Percentiles rank a stretch among this genome's conserved stretches.
Conservation (phyloP, 1,140 invertebrate species). For the Lordiphosa stackelbergi region DNA sequence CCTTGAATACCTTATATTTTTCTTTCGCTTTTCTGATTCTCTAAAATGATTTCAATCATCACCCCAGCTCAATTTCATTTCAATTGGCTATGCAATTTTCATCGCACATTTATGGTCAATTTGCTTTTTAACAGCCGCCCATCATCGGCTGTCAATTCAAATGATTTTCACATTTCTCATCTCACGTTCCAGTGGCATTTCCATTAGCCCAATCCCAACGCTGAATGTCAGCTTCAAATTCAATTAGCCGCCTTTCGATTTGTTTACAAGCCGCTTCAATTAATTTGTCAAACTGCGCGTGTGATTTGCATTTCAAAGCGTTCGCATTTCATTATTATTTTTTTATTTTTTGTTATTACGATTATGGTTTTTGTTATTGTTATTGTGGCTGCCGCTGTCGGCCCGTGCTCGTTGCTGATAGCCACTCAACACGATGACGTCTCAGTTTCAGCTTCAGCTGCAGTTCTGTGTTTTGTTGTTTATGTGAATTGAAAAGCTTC, state of each 20-base stretch:
- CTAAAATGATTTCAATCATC: too few species aligned
- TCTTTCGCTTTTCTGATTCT: too few species aligned
- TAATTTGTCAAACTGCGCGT: slow-evolving; percentile 44
- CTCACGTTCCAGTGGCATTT: neutral
- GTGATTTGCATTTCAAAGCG: slow-evolving; percentile 38
- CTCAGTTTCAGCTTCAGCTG: slow-evolving; percentile 6
- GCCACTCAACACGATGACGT: slow-evolving; percentile 3
- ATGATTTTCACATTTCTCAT: slow-evolving; percentile 1
- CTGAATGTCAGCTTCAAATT: slow-evolving; percentile 3
- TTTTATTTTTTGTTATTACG: slow-evolving; percentile 18
- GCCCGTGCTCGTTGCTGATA: slow-evolving; percentile 14
- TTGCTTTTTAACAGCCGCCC: too few species aligned
- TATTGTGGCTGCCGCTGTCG: slow-evolving; percentile 8
- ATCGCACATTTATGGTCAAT: too few species aligned
- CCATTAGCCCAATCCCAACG: neutral
- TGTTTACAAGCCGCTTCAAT: slow-evolving; percentile 43
- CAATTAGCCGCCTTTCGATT: slow-evolving; percentile 24
- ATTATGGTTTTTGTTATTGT: slow-evolving; percentile 20
- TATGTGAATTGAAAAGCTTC: slow-evolving; percentile 1
- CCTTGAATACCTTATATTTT: too few species aligned
- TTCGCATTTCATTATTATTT: slow-evolving; percentile 27
- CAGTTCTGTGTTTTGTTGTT: neutral
- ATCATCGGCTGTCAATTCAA: neutral
- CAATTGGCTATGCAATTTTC: too few species aligned
- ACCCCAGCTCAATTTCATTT: too few species aligned